These are phyloP conservation scores for Sisor rabdophorus DNA, from an alignment of 2,113 vertebrate species.

Conservation along the genomic window DNA sequence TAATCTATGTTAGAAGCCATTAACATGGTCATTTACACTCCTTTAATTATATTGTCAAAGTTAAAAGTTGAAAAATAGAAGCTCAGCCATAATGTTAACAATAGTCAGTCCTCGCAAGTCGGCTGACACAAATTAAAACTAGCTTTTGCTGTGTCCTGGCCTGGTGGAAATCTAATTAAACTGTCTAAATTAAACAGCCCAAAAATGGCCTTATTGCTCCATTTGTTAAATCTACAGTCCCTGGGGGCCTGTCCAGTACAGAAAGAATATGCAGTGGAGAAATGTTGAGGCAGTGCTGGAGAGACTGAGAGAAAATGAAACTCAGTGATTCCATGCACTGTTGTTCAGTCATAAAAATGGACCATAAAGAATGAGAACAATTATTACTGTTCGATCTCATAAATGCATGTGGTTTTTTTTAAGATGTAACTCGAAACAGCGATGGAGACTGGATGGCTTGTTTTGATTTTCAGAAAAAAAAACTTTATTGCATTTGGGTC, in stretches of 20 bases:
- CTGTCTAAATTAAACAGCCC: constrained; percentile 10
- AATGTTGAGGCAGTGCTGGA: constrained; percentile 19
- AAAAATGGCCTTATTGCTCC: constrained; percentile 13
- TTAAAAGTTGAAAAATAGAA: not conserved
- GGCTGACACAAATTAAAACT: not conserved
- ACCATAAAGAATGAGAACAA: constrained; percentile 43
- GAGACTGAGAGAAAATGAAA: constrained; percentile 23
- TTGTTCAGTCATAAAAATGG: constrained; percentile 44
- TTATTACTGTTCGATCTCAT: constrained; percentile 41
- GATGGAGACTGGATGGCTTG: constrained; percentile 30
- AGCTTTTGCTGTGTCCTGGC: constrained; percentile 11
- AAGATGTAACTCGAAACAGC: constrained; percentile 35
- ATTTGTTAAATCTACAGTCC: not conserved
- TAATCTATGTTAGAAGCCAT: constrained; percentile 5
- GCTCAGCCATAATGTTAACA: not conserved
- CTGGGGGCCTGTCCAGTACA: not conserved
- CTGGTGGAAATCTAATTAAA: constrained; percentile 3
- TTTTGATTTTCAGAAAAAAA: constrained; percentile 44
- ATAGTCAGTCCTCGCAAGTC: not conserved
- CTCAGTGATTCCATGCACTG: constrained; percentile 27
- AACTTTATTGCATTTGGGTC: constrained; percentile 38
- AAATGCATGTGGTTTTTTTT: constrained; percentile 38
- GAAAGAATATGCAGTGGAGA: not conserved
- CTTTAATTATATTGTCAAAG: constrained; percentile 14
- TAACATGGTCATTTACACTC: constrained; percentile 24